These are phyloP conservation scores for Meloidogyne hapla DNA, from an alignment of 1,140 invertebrate genomes.

Conservation along the genomic window DNA sequence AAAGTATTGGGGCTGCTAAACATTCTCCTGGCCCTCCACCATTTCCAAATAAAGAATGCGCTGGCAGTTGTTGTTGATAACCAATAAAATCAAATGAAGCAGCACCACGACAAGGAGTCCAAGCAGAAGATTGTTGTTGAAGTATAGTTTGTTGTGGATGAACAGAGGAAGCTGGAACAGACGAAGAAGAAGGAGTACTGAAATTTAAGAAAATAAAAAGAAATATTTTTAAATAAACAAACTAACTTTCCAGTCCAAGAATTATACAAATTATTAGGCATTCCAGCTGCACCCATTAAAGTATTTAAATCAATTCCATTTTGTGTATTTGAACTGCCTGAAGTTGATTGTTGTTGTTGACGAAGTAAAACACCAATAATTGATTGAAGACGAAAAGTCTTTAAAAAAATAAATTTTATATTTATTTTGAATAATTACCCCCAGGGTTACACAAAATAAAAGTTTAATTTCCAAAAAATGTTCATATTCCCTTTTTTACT, in stretches of 20 bases:
- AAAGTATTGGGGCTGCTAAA: not conserved
- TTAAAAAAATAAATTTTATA: not conserved
- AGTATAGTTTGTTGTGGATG: not conserved
- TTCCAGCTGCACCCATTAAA: not conserved
- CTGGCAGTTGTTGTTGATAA: not conserved
- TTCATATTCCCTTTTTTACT: no score
- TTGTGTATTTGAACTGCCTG: not conserved
- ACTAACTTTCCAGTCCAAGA: slow-evolving; percentile 6
- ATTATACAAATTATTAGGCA: not conserved
- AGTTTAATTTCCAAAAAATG: not conserved
- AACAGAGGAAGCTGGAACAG: not conserved
- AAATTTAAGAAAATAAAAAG: not conserved
- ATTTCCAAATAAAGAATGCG: not conserved
- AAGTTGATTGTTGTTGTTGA: slow-evolving; percentile 4
- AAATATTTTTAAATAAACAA: not conserved
- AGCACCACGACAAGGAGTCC: slow-evolving; percentile 6
- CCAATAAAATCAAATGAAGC: not conserved
- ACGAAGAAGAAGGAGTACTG: slow-evolving; percentile 19
- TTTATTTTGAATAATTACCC: not conserved
- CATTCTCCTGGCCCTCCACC: not conserved
- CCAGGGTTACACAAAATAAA: not conserved
- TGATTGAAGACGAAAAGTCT: not conserved
- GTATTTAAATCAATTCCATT: not conserved
- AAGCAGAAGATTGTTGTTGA: not conserved
- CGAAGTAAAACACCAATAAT: not conserved